phyloP scores from a whole-genome alignment of 2,888 invertebrate genomes.

The Eupelmus urozonus region DNA sequence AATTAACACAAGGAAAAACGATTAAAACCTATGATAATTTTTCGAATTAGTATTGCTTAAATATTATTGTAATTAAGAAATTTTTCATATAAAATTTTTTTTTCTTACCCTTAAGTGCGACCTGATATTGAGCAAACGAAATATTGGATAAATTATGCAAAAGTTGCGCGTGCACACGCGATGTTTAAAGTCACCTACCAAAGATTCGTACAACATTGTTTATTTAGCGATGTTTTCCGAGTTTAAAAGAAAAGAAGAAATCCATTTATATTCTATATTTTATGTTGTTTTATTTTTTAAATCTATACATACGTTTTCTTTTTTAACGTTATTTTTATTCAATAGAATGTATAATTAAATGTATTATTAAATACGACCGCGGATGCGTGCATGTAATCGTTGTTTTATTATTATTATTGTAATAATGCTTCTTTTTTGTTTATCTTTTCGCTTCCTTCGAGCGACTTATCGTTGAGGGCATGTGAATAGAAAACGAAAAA shows the following conservation, averaged over 20 bases:
- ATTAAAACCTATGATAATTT: neutral
- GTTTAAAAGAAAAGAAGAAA: constrained; percentile 47
- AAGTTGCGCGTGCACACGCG: constrained; percentile 31
- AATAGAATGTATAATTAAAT: constrained; percentile 44
- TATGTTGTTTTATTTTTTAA: constrained; percentile 51
- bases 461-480: constrained; percentile 25
- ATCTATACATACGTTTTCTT: constrained; percentile 52
- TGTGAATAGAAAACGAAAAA: neutral
- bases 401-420: constrained; percentile 42
- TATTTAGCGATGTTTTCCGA: constrained; percentile 54
- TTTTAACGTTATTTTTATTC: constrained; percentile 57
- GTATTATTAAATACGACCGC: constrained; percentile 46
- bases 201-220: constrained; percentile 61
- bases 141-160: constrained; percentile 36
- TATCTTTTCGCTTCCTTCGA: constrained; percentile 1
- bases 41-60: no score
- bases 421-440: constrained; percentile 21
- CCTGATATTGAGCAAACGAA: constrained; percentile 8
- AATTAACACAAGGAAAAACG: neutral
- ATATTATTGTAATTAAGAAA: no score
- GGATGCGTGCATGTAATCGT: constrained; percentile 45
- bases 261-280: constrained; percentile 57
- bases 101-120: constrained; percentile 2
- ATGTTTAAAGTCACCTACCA: constrained; percentile 58
- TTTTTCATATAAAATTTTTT: no score